Base-by-base conservation (phyloP, 2,113 vertebrate genomes). In the Crotalus helleri region DNA sequence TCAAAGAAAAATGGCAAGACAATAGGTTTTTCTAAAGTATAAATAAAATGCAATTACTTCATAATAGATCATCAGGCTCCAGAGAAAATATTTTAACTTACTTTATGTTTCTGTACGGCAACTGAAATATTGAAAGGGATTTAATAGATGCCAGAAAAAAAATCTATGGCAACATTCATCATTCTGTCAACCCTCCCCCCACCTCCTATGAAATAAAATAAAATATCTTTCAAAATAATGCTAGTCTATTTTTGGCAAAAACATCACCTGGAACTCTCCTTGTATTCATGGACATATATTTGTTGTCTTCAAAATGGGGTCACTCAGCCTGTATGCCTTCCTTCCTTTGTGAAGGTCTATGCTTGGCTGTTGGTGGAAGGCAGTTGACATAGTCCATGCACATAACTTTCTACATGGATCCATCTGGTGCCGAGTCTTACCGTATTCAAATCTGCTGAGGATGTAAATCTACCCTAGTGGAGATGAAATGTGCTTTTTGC, bases 91-190 rank as follows among this genome's bases (percentile, higher is more conserved):
- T 94, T 88, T 91, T 88, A 91, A 88, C 85, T 94, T 94, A 3
- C 89, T 81, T 93, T 93, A 58, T 94, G 94, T 95, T 94, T 33
- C 55, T 49, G 69, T 87, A 94, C 88, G 7, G n/a, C 94, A 94
- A 92, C 26, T 69, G 8, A 85, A 92, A 95, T 92, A 93, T 87
- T 94, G 92, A 92, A 94, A 94, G 90, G 54, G 92, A 87, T 49
- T 92, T 7, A 6, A 93, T 88, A 91, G 94, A 2, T 96, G 94
- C 93, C 92, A 93, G 92, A 9, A 94, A 94, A 96, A 21, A 95
- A 94, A 96, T 86, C 74, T 94, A 91, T 91, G 61, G 87, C 54
- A 19, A 90, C 19, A 85, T 94, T 94, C 95, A 59, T 92, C 94
- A 95, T 94, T 94, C 94, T 96, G 92, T 93, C 93, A 94, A 64